Evolutionary conservation across 2,113 vertebrate genomes (phyloP), one percentile per base, ranked within the genome.

Genomic region (Pterophyllum scalare): DNA sequence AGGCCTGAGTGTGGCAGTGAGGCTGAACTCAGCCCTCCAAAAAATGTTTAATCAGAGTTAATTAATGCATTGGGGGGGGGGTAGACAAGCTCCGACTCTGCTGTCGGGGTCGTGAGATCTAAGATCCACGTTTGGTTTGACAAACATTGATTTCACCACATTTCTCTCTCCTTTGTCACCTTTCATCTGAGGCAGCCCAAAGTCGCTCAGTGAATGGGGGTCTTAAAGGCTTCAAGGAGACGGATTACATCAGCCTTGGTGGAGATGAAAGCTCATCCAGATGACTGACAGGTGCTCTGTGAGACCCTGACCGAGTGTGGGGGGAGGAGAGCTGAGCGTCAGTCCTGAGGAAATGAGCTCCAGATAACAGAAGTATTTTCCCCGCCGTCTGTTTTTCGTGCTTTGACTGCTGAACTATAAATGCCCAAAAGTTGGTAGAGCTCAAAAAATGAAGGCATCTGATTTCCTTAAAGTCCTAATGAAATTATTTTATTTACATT

Each of bases 351-450:
- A 46, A 67, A 46, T 67, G 24, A 70, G 24, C 65, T 49, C 24
- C 65, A 70, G 65, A 28, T 70, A 3, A 28, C 40, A 70, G 65
- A 31, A 70, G 52, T 49, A 70, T 49, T 70, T 49, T 70, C 24
- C 19, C 43, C 24, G 11, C 49, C 20, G 65, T 70, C 43, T 70
- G 24, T 0, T 6, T 70, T 49, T 52, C 3, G 5, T 20, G 15
- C 15, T 49, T 4, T 13, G 43, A 70, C 24, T 52, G 3, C 24
- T 70, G 10, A 52, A 49, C 65, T 70, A 1, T 28, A 22, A 46
- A 26, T 1, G 0, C 0, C 4, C 17, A 19, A 70, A 70, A 1
- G 5, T 13, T 70, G 22, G 14, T 28, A 0, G 40, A 26, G 26
- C 22, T 7, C 8, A 0, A 70, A 24, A 26, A 28, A 28, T 49